Evolutionary conservation across 2,113 vertebrate genomes (phyloP).

Genomic region (Phyllostomus discolor): DNA sequence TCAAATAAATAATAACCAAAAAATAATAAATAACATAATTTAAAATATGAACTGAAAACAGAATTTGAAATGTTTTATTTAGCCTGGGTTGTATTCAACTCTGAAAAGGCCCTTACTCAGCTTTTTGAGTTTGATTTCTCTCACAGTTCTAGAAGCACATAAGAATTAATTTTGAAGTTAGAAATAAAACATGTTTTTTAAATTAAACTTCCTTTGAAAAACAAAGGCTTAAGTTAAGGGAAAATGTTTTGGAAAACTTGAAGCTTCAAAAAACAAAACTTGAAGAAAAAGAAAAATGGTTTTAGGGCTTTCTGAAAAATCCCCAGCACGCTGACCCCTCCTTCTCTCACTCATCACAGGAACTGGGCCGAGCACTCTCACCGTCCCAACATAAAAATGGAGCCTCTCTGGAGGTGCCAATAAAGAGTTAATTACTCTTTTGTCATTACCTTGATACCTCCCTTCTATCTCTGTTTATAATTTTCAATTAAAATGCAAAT

Average conservation of each 20-base stretch:
- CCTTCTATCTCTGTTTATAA: not conserved
- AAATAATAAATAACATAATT: not conserved
- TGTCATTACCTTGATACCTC: not conserved
- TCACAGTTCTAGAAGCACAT: conserved; percentile 34
- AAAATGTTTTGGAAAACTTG: conserved; percentile 63
- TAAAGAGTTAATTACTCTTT: not conserved
- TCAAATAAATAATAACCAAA: not conserved
- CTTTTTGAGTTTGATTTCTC: conserved; percentile 39
- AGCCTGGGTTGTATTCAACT: not conserved
- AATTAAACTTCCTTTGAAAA: conserved; percentile 66
- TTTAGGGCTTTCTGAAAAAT: conserved; percentile 40
- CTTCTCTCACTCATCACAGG: not conserved
- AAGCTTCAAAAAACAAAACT: conserved; percentile 60
- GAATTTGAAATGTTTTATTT: conserved; percentile 33
- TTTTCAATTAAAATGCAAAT: not conserved
- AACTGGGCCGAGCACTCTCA: not conserved
- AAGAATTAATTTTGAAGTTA: conserved; percentile 57
- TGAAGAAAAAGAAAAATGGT: conserved; percentile 44
- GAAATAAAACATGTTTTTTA: conserved; percentile 50
- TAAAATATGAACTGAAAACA: not conserved
- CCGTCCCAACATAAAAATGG: not conserved
- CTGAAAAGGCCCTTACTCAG: conserved; percentile 13
- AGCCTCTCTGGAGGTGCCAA: not conserved
- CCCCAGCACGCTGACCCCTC: not conserved
- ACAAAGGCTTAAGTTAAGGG: conserved; percentile 55